Evolutionary conservation across 2,797 vertebrate species (phyloP).

Genomic region (Chelon labrosus): DNA sequence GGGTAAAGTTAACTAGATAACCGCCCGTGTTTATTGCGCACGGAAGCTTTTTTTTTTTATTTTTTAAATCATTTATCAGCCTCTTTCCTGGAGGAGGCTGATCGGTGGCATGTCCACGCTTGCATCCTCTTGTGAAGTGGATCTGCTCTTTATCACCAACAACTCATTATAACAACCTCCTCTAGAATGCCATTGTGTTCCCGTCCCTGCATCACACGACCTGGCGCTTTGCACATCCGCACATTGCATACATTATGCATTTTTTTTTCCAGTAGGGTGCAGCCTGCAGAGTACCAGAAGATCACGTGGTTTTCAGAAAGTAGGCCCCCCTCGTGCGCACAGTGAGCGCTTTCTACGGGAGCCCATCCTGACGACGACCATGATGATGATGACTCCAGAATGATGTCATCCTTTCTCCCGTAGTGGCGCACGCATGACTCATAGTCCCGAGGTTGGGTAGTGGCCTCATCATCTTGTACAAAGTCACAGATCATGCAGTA

Average conservation of each 20-base stretch:
- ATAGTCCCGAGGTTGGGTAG: slow-evolving; percentile 82
- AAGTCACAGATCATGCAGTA: slow-evolving; percentile 15
- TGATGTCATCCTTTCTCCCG: slow-evolving; percentile 83
- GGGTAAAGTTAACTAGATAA: not conserved
- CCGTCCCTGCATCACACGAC: slow-evolving; percentile 24
- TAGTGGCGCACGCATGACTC: slow-evolving; percentile 81
- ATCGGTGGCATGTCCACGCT: slow-evolving; percentile 44
- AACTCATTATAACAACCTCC: slow-evolving; percentile 4
- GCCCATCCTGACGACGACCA: slow-evolving; percentile 58
- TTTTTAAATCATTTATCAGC: not conserved
- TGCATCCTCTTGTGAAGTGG: slow-evolving; percentile 45
- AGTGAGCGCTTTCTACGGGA: slow-evolving; percentile 73
- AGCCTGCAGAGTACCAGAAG: slow-evolving; percentile 75
- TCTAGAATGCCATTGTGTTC: slow-evolving; percentile 19
- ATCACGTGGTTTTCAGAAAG: slow-evolving; percentile 81
- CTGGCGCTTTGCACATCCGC: slow-evolving; percentile 45
- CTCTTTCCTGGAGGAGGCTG: not conserved
- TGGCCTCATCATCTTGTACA: slow-evolving; percentile 57
- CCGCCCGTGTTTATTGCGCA: not conserved
- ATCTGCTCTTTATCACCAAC: slow-evolving; percentile 4
- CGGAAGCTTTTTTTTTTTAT: not conserved
- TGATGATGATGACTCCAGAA: slow-evolving; percentile 79
- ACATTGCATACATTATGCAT: slow-evolving; percentile 66
- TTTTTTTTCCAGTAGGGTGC: slow-evolving; percentile 68
- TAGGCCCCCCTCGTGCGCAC: slow-evolving; percentile 67